Evolutionary conservation across 2,888 invertebrate genomes (phyloP), one percentile per base, ranked within the genome.

Genomic region (Heliconius erato): DNA sequence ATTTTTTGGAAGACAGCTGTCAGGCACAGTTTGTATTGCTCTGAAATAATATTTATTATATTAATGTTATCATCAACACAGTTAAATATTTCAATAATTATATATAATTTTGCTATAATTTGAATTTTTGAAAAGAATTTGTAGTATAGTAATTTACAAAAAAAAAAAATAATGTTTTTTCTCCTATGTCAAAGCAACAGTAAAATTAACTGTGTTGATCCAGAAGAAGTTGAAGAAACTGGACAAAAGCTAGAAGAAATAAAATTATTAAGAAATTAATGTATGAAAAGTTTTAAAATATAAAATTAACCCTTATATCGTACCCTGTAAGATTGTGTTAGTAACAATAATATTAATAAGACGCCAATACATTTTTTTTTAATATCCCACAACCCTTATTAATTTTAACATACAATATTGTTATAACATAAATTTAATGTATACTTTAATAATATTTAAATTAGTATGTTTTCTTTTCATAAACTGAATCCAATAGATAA

Each of bases 1-100:
- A 95, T 95, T 95, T 94, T 95, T 95, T 94, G 95, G 95, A 86
- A 96, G 95, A 90, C 95, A 95, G 94, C 94, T 91, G 92, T 95
- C 95, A 89, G 95, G 95, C 92, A 96, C 95, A 88, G 95, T 96
- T 91, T 94, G 95, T 86, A 95, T 93, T 85, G 94, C 93, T 95
- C 95, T 96, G 95, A 94, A 96, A 96, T 85, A 81, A 85, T 82
- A 71, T 80, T 63, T 59, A 78, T 78, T 82, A 80, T 83, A 83
- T 76, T 76, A 77, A 84, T 59, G 49, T 74, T 74, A 49, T 79
- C 26, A 72, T 67, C 80, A 84, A 81, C 76, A 81, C 81, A 81
- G 72, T 78, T 74, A 68, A 71, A 79, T 6, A 79, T 69, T 26
- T 26, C 2, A 32, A 40, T 11, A 11, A 40, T 40, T 32, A 32